Evolutionary conservation across 64 coral and sea anemone species (phyloP).

Genomic region (Pocillopora damicornis): DNA sequence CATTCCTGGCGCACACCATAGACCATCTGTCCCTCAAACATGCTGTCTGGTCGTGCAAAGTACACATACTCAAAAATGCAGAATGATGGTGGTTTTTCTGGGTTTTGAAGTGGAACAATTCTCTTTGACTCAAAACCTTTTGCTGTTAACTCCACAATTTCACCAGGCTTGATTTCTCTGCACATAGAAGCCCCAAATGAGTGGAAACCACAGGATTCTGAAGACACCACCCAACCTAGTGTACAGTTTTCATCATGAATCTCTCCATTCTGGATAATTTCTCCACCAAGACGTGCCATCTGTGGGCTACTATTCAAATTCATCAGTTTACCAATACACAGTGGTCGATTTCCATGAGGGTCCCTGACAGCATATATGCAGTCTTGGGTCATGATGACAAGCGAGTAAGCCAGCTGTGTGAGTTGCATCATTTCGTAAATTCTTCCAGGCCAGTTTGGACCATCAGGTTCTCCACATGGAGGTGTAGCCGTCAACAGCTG

Average conservation of each 20-base stretch:
- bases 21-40: constrained; percentile 98
- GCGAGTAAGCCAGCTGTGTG: constrained; percentile 74
- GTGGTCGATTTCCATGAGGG: constrained; percentile 89
- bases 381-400: constrained; percentile 85
- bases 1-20: constrained; percentile 77
- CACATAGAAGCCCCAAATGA: constrained; percentile 86
- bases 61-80: constrained; percentile 99
- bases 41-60: constrained; percentile 93
- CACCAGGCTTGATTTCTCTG: constrained; percentile 83
- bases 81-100: constrained; percentile 64
- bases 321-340: constrained; percentile 82
- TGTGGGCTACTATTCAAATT: constrained; percentile 58
- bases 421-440: constrained; percentile 73
- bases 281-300: constrained; percentile 5
- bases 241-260: constrained; percentile 48
- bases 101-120: constrained; percentile 48
- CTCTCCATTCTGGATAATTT: constrained; percentile 35
- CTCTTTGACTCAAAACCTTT: constrained; percentile 67
- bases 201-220: constrained; percentile 89
- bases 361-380: constrained; percentile 90
- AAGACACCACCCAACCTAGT: constrained; percentile 79
- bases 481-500: constrained; percentile 84
- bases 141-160: constrained; percentile 81
- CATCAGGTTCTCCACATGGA: constrained; percentile 92
- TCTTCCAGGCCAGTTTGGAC: constrained; percentile 90